Percentiles rank a stretch among this genome's conserved stretches.
Evolutionary conservation across 2,797 vertebrate species (phyloP).

Genomic region (Rhinella marina): DNA sequence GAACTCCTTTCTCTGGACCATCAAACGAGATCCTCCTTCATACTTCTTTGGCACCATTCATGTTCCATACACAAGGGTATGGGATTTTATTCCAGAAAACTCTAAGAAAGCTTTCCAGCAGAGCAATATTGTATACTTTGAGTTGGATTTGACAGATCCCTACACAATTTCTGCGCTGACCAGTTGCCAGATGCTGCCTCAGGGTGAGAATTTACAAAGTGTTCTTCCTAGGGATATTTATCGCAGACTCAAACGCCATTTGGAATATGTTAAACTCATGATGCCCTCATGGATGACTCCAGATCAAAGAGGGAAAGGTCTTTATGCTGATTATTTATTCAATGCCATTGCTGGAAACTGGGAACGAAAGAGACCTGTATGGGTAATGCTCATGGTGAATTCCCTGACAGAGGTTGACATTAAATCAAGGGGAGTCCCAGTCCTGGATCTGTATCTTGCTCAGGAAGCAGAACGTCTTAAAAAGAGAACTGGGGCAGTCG

Average conservation of each 20-base stretch:
- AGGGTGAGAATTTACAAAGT: slow-evolving; percentile 86
- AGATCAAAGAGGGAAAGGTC: slow-evolving; percentile 85
- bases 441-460: slow-evolving; percentile 88
- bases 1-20: slow-evolving; percentile 92
- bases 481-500: slow-evolving; percentile 87
- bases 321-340: slow-evolving; percentile 90
- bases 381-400: slow-evolving; percentile 94
- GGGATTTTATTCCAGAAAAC: slow-evolving; percentile 89
- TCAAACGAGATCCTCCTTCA: slow-evolving; percentile 86
- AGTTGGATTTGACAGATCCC: slow-evolving; percentile 89
- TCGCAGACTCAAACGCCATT: slow-evolving; percentile 81
- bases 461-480: slow-evolving; percentile 88
- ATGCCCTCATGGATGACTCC: slow-evolving; percentile 92
- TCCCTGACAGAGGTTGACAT: slow-evolving; percentile 87
- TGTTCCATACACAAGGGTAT: slow-evolving; percentile 86
- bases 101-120: slow-evolving; percentile 89
- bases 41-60: slow-evolving; percentile 92
- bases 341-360: slow-evolving; percentile 90
- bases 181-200: slow-evolving; percentile 86
- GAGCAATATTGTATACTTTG: slow-evolving; percentile 87
- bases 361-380: slow-evolving; percentile 87
- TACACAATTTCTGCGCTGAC: slow-evolving; percentile 85
- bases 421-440: slow-evolving; percentile 83
- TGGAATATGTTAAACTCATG: slow-evolving; percentile 89
- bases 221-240: slow-evolving; percentile 87